Evolutionary conservation across 2,113 vertebrate genomes (phyloP), one percentile per base, ranked within the genome.

Genomic region (Scalopus aquaticus): DNA sequence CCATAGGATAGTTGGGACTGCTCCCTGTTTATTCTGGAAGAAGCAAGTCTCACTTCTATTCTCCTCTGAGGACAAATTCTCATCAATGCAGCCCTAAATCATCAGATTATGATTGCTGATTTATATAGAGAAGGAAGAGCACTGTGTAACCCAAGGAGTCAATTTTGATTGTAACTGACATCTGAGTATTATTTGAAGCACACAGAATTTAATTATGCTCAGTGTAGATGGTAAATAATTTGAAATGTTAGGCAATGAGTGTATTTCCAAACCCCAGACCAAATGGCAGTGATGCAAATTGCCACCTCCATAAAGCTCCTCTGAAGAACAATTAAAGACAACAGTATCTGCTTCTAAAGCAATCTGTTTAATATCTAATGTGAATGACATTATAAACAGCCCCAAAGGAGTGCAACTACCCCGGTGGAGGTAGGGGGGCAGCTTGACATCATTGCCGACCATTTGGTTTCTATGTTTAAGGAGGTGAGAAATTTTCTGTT

Each of bases 121-220:
- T 93, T 90, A 39, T 92, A 92, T 80, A 80, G 92, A 54, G 37
- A 87, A 96, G 95, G 76, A 89, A 96, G 79, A 94, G 79, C 67
- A 32, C 24, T 49, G 2, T n/a, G 64, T 73, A 96, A 96, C 87
- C 80, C 24, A 94, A 96, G 65, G 65, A 97, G 91, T 90, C 8
- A 6, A 77, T 95, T 77, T 93, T 90, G 84, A 92, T 95, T 81
- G 85, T 96, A 92, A 92, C 93, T 96, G 90, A 95, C 3, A 15
- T 91, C 60, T 96, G 74, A 95, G 95, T 42, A 90, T 91, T 60
- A 98, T 97, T 93, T 92, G 93, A 97, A 96, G 79, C 67, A 90
- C 81, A 86, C 73, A 39, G 78, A 98, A 97, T 88, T 95, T 96
- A 98, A 97, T 97, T 97, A 96, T 28, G 76, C 76, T 90, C 56